Conservation (phyloP, 2,113 vertebrate genomes). For the Nannobrachium achirus region DNA sequence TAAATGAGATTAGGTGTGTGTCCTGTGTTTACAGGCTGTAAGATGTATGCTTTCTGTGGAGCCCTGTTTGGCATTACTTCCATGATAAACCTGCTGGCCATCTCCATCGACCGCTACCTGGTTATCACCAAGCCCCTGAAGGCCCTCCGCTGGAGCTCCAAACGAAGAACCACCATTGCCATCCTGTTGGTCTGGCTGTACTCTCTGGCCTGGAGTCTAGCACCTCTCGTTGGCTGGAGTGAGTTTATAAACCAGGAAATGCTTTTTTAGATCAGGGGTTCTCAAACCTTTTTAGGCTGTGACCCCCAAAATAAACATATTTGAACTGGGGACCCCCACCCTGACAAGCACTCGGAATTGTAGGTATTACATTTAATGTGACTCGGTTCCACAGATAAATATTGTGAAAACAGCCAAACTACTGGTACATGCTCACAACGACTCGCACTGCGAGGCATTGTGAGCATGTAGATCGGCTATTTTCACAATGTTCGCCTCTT, state of each 20-base stretch:
- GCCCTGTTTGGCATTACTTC: constrained; percentile 93
- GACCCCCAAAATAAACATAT: no score
- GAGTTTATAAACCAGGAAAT: constrained; percentile 61
- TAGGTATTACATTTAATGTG: no score
- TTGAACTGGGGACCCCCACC: no score
- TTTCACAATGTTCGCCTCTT: no score
- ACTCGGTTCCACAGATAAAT: no score
- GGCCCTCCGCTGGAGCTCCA: constrained; percentile 84
- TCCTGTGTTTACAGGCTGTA: constrained; percentile 81
- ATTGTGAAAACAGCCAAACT: no score
- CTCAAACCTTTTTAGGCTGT: no score
- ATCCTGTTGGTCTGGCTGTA: constrained; percentile 91
- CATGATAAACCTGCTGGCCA: constrained; percentile 93
- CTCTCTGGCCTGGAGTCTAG: constrained; percentile 92
- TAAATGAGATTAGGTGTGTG: background rate
- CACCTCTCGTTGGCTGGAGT: constrained; percentile 96
- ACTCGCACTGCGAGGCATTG: no score
- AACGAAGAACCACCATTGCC: constrained; percentile 81
- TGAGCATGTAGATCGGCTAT: no score
- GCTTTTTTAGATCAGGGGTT: no score
- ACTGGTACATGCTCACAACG: no score
- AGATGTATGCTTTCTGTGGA: constrained; percentile 94
- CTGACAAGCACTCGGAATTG: no score
- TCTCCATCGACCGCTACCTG: constrained; percentile 92
- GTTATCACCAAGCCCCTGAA: constrained; percentile 91